Percentiles rank a stretch among this genome's conserved stretches.
phyloP scores from a whole-genome alignment of 2,113 vertebrate species.

The Cichladusa arquata region DNA sequence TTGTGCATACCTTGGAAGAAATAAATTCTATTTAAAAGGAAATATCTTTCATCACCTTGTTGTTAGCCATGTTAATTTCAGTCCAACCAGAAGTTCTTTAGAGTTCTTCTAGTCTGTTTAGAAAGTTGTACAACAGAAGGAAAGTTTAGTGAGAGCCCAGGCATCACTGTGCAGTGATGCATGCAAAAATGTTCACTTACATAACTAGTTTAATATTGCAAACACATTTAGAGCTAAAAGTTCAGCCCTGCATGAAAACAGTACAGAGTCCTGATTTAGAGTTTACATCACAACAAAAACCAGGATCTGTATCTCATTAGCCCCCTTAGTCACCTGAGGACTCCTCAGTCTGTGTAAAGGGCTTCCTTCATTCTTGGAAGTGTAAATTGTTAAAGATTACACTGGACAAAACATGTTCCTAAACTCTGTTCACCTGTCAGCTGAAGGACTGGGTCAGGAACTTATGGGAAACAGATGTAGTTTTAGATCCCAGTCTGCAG shows the following conservation, averaged over 20 bases:
- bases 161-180: not conserved
- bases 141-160: not conserved
- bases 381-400: not conserved
- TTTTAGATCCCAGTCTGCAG: not conserved
- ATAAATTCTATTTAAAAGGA: not conserved
- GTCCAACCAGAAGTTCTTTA: not conserved
- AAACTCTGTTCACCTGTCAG: not conserved
- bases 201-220: conserved; percentile 22
- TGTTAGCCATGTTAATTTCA: not conserved
- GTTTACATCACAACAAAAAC: not conserved
- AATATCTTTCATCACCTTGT: not conserved
- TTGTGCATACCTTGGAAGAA: not conserved
- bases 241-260: conserved; percentile 16
- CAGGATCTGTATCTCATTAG: not conserved
- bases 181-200: not conserved
- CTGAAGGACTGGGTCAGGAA: not conserved
- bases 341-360: not conserved
- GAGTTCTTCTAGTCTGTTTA: not conserved
- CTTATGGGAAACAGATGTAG: not conserved
- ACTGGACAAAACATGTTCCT: not conserved
- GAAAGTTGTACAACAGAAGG: not conserved
- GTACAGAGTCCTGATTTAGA: not conserved
- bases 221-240: not conserved
- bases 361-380: not conserved
- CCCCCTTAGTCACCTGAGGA: not conserved